Evolutionary conservation across 2,113 vertebrate genomes (phyloP).

Genomic region (Oreochromis niloticus): DNA sequence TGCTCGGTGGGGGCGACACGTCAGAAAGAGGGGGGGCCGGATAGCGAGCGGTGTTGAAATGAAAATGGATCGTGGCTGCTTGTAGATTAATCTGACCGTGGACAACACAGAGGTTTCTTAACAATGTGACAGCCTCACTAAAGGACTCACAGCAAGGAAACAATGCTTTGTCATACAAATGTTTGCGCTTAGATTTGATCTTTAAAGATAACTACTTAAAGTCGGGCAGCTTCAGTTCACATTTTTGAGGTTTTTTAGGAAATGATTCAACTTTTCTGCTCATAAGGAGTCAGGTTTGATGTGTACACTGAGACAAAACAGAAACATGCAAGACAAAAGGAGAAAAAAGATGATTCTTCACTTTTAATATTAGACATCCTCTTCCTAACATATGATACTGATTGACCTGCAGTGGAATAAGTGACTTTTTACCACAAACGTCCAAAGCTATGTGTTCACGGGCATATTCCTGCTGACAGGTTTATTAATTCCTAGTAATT

Average conservation of each 20-base stretch:
- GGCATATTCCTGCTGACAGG: background rate
- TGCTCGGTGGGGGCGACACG: background rate
- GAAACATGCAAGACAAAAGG: background rate
- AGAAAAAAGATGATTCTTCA: background rate
- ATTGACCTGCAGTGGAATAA: background rate
- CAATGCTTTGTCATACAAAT: background rate
- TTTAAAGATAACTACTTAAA: background rate
- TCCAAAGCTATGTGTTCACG: background rate
- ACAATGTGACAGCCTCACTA: background rate
- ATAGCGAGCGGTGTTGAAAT: conserved; percentile 8
- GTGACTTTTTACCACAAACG: background rate
- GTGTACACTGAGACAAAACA: background rate
- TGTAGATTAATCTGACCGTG: background rate
- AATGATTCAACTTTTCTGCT: background rate
- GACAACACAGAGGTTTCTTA: background rate
- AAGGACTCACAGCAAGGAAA: background rate
- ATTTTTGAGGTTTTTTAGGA: background rate
- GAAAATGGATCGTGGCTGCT: conserved; percentile 23
- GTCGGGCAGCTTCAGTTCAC: background rate
- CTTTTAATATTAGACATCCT: background rate
- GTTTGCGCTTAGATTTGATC: background rate
- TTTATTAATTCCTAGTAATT: background rate
- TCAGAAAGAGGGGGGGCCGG: background rate
- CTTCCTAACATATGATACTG: background rate
- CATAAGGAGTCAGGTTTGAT: background rate